Conservation (phyloP, 2,113 vertebrate species). For the Colius striatus region DNA sequence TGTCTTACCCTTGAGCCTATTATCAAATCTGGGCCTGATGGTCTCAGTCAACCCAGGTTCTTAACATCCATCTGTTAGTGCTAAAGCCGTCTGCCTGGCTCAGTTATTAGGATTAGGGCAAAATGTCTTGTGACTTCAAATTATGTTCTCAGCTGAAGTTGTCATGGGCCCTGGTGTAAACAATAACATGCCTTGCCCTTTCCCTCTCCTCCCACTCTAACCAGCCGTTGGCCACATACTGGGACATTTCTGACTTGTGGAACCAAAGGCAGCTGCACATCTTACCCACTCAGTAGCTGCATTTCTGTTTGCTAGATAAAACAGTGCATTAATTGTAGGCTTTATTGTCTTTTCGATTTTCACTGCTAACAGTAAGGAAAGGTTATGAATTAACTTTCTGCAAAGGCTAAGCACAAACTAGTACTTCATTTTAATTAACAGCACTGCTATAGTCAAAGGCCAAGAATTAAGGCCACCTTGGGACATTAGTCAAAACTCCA, state of each 20-base stretch:
- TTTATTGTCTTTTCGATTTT: background rate
- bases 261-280: background rate
- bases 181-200: background rate
- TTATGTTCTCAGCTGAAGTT: background rate
- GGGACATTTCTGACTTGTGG: background rate
- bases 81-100: slow-evolving; percentile 34
- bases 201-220: background rate
- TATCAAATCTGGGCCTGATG: slow-evolving; percentile 32
- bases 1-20: slow-evolving; percentile 34
- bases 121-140: slow-evolving; percentile 43
- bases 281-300: background rate
- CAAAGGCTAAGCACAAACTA: background rate
- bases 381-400: background rate
- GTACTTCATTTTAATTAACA: background rate
- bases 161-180: background rate
- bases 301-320: background rate
- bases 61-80: slow-evolving; percentile 45
- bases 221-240: background rate
- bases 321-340: background rate
- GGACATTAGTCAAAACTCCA: background rate
- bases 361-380: background rate
- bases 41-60: slow-evolving; percentile 14
- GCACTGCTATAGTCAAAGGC: background rate
- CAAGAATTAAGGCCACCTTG: background rate
- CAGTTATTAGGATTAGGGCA: slow-evolving; percentile 52